These are phyloP conservation scores for Lepidurus apus DNA, from an alignment of 1,140 invertebrate species.

Conservation along the genomic window DNA sequence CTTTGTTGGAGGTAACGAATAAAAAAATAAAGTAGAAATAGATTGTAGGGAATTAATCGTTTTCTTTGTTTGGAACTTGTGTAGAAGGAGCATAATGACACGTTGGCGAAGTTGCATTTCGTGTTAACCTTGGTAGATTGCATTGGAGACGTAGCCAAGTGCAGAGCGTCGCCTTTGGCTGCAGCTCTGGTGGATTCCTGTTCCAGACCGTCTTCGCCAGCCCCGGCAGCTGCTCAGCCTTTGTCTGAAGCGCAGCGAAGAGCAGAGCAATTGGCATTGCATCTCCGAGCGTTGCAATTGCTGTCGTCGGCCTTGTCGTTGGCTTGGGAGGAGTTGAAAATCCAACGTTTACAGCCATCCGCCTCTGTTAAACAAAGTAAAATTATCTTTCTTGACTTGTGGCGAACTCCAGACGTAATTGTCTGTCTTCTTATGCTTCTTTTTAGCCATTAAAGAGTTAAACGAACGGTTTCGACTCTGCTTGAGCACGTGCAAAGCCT, in stretches of 20 bases:
- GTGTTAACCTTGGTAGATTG: slow-evolving; percentile 84
- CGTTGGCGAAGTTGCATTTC: slow-evolving; percentile 87
- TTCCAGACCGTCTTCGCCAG: not conserved
- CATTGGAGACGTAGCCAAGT: slow-evolving; percentile 76
- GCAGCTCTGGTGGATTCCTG: slow-evolving; percentile 41
- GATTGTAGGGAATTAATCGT: too few species aligned
- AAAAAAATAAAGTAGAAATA: not conserved
- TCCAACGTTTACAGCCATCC: slow-evolving; percentile 78
- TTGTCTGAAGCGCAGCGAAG: slow-evolving; percentile 49
- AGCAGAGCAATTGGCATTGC: slow-evolving; percentile 84
- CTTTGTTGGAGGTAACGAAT: slow-evolving; percentile 70
- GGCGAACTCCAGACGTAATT: not conserved
- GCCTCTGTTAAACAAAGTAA: slow-evolving; percentile 80
- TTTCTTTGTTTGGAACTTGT: slow-evolving; percentile 30
- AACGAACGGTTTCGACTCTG: slow-evolving; percentile 84
- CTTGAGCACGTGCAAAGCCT: slow-evolving; percentile 76
- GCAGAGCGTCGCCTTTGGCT: slow-evolving; percentile 63
- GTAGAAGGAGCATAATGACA: slow-evolving; percentile 85
- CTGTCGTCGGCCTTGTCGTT: slow-evolving; percentile 85
- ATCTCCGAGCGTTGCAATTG: slow-evolving; percentile 83
- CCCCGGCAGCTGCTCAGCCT: not conserved
- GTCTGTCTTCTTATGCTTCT: not conserved
- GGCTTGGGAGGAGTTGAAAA: slow-evolving; percentile 79
- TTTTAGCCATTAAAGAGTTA: slow-evolving; percentile 48
- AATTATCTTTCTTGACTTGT: not conserved